These are phyloP conservation scores for Chironomus riparius DNA, from an alignment of 2,888 invertebrate species.

Conservation along the genomic window DNA sequence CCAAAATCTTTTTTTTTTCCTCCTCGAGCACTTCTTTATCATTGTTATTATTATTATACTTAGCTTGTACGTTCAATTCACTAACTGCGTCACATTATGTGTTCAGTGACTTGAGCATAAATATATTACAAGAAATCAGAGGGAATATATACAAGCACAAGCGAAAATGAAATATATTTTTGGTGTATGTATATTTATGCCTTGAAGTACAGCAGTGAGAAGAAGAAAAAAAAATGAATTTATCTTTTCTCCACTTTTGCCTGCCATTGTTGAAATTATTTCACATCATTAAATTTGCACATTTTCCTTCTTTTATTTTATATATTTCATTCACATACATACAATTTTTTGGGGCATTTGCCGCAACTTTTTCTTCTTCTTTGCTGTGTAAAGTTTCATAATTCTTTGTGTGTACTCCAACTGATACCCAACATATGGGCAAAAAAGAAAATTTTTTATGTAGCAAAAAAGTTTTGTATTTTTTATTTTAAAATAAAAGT, in stretches of 20 bases:
- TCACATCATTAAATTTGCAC: slow-evolving; percentile 16
- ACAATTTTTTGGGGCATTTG: no score
- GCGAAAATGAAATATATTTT: not conserved
- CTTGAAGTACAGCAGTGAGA: not conserved
- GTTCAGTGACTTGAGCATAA: not conserved
- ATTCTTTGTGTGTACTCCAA: no score
- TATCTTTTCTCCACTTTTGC: not conserved
- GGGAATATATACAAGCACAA: not conserved
- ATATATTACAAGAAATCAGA: not conserved
- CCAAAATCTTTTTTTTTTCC: no score
- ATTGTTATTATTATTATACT: no score
- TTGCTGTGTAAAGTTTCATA: no score
- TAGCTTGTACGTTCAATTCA: not conserved
- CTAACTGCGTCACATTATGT: not conserved
- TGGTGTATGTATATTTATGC: not conserved
- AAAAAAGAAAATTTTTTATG: no score
- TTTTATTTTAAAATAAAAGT: no score
- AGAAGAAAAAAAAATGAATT: not conserved
- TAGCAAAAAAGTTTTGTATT: no score
- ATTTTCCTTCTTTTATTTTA: not conserved
- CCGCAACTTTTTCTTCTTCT: no score
- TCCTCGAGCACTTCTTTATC: no score
- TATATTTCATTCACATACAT: not conserved
- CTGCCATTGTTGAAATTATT: slow-evolving; percentile 6
- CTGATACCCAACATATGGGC: no score